phyloP scores from a whole-genome alignment of 2,888 invertebrate species.

The Sinopyrophorus schimmeli region DNA sequence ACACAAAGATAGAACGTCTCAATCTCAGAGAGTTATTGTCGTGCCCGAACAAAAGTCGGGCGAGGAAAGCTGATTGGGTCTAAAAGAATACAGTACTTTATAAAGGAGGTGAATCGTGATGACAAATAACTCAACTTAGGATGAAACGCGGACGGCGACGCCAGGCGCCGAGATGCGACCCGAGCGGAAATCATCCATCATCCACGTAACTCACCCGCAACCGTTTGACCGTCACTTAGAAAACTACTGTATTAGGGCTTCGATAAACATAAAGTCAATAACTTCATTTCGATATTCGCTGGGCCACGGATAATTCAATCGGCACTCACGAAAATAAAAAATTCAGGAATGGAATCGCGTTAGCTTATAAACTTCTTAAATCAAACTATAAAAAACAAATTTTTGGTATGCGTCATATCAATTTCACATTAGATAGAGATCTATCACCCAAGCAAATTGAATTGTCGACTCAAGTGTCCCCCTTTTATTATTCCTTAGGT shows the following conservation, averaged over 20 bases:
- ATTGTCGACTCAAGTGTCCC: constrained; percentile 51
- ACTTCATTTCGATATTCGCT: too few relatives aligned
- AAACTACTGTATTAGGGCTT: too few relatives aligned
- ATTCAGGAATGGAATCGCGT: constrained; percentile 13
- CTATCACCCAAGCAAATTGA: constrained; percentile 55
- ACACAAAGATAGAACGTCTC: constrained; percentile 52
- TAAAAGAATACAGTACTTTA: constrained; percentile 53
- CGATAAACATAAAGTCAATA: neutral
- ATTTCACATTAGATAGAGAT: constrained; percentile 53
- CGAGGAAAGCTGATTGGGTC: constrained; percentile 52
- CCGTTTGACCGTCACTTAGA: constrained; percentile 35
- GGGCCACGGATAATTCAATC: neutral
- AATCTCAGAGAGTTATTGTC: constrained; percentile 52
- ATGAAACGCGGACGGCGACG: constrained; percentile 48
- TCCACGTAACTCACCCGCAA: constrained; percentile 38
- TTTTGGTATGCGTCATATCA: constrained; percentile 52
- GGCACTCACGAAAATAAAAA: constrained; percentile 14
- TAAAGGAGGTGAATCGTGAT: constrained; percentile 54
- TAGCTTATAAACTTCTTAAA: constrained; percentile 30
- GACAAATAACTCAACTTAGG: constrained; percentile 55
- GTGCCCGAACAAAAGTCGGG: constrained; percentile 51
- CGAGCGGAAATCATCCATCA: constrained; percentile 50
- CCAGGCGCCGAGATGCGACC: constrained; percentile 49
- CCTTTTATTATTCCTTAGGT: constrained; percentile 51
- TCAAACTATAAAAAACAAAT: constrained; percentile 43